Evolutionary conservation across 2,113 vertebrate genomes (phyloP).

Genomic region (Aphelocoma coerulescens): DNA sequence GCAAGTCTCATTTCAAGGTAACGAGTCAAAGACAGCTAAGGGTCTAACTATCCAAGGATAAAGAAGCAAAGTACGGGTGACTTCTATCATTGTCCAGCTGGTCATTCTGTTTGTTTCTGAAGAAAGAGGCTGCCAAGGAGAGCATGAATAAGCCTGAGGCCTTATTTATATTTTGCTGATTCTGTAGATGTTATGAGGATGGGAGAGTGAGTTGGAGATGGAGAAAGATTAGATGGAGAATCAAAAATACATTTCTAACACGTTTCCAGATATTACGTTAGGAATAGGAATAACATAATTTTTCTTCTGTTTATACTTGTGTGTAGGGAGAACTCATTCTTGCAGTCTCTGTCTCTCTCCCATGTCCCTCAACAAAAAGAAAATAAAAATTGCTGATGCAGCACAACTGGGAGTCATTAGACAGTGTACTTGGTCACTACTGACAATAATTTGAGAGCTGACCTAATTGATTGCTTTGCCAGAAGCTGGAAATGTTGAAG

Average conservation of each 20-base stretch:
- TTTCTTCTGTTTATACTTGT: background rate
- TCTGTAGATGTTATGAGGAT: background rate
- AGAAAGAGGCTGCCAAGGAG: background rate
- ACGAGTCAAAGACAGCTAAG: background rate
- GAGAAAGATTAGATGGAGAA: background rate
- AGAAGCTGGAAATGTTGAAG: background rate
- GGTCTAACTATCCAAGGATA: background rate
- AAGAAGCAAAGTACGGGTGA: background rate
- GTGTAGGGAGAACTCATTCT: background rate
- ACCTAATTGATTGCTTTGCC: constrained; percentile 8
- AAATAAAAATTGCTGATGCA: background rate
- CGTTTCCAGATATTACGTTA: background rate
- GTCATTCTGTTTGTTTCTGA: background rate
- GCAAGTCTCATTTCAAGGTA: background rate
- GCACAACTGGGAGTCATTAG: background rate
- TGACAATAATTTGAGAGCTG: background rate
- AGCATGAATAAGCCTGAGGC: background rate
- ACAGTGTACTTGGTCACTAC: background rate
- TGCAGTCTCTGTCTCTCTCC: background rate
- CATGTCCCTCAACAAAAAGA: background rate
- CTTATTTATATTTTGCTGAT: background rate
- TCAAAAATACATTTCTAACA: background rate
- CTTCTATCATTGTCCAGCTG: background rate
- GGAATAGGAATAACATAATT: background rate
- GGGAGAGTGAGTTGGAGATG: background rate